phyloP scores from a whole-genome alignment of 2,113 vertebrate genomes.

The Cavia aperea region DNA sequence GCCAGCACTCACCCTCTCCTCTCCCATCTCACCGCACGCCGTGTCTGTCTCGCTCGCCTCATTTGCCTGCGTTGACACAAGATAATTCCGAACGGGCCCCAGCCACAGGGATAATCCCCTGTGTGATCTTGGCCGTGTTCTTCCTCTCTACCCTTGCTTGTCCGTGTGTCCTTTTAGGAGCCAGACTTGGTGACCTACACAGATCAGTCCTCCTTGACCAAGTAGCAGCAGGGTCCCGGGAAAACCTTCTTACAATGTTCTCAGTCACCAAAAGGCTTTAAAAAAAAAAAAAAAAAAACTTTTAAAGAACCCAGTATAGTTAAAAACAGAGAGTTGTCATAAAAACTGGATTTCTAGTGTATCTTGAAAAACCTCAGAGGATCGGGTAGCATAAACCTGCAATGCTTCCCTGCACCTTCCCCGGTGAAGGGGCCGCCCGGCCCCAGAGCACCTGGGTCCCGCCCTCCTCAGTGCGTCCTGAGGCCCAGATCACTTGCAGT shows the following conservation, averaged over 20 bases:
- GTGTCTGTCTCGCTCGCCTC: neutral
- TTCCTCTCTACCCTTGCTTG: neutral
- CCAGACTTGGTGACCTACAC: neutral
- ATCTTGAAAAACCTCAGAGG: neutral
- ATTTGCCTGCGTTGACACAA: neutral
- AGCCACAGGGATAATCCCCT: rapidly evolving
- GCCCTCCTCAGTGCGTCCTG: neutral
- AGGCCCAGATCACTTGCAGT: rapidly evolving
- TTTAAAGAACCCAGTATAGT: neutral
- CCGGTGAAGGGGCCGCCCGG: neutral
- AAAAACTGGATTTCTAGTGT: neutral
- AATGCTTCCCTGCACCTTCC: neutral
- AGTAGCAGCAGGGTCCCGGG: neutral
- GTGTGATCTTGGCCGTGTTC: neutral
- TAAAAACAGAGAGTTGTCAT: neutral
- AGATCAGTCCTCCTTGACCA: neutral
- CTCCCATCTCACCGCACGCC: rapidly evolving
- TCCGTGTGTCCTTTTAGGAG: neutral
- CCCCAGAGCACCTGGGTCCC: neutral
- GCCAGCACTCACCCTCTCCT: neutral
- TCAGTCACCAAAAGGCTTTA: neutral
- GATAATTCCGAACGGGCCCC: neutral
- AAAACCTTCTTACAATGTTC: neutral
- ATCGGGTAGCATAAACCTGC: neutral
- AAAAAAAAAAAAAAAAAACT: no score